Conservation (phyloP, 2,888 invertebrate species). For the Smittia aterrima region DNA sequence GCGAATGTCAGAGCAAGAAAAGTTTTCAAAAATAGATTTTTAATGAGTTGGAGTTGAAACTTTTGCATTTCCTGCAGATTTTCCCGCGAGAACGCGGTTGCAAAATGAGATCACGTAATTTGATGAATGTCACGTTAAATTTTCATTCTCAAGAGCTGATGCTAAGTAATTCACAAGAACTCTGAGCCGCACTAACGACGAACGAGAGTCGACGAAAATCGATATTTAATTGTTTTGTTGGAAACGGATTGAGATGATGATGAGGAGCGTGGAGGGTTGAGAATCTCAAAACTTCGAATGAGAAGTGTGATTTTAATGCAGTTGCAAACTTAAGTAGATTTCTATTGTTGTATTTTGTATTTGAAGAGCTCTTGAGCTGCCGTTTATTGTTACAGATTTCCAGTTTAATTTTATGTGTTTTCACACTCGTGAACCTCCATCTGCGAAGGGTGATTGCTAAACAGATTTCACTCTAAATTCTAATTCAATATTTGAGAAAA, state of each 20-base stretch:
- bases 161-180: slow-evolving; percentile 21
- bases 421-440: slow-evolving; percentile 12
- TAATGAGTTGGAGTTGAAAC: not conserved
- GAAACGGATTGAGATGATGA: no score
- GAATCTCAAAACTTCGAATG: not conserved
- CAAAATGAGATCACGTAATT: not conserved
- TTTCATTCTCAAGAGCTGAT: not conserved
- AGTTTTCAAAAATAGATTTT: not conserved
- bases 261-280: slow-evolving; percentile 4
- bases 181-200: not conserved
- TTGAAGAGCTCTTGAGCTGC: not conserved
- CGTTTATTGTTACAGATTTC: not conserved
- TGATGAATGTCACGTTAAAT: slow-evolving; percentile 22
- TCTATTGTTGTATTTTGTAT: slow-evolving; percentile 12
- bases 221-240: slow-evolving; percentile 30
- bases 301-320: slow-evolving; percentile 24
- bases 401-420: slow-evolving; percentile 20
- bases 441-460: not conserved
- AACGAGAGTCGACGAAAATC: slow-evolving; percentile 13
- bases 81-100: not conserved
- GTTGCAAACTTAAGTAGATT: slow-evolving; percentile 19
- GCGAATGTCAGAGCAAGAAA: slow-evolving; percentile 12
- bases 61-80: slow-evolving; percentile 23
- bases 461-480: not conserved
- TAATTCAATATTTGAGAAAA: not conserved